phyloP scores from a whole-genome alignment of 2,797 vertebrate genomes.

The Fistularia commersonii region DNA sequence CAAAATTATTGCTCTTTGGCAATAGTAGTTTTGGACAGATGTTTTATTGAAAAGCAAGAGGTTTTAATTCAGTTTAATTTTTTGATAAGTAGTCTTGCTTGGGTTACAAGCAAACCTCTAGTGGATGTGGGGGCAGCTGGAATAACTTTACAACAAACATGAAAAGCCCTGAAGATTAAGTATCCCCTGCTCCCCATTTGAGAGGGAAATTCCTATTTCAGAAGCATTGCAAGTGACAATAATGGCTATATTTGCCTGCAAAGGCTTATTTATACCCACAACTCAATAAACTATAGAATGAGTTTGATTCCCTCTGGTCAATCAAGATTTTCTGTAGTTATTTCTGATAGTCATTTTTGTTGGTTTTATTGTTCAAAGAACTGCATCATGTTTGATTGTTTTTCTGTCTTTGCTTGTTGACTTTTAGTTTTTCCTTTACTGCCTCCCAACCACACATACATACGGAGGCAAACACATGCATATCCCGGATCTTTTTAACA shows the following conservation, averaged over 20 bases:
- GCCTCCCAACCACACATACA: no score
- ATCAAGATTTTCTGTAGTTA: conserved; percentile 10
- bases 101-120: conserved; percentile 56
- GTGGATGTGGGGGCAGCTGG: conserved; percentile 43
- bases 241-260: conserved; percentile 63
- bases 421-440: no score
- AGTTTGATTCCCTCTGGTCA: conserved; percentile 25
- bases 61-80: conserved; percentile 63
- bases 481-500: no score
- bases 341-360: conserved; percentile 5
- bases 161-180: conserved; percentile 39
- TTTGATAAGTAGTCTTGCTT: conserved; percentile 62
- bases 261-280: conserved; percentile 48
- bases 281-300: conserved; percentile 46
- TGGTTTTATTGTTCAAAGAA: no score
- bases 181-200: conserved; percentile 24
- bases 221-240: conserved; percentile 54
- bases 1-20: conserved; percentile 46
- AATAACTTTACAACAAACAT: conserved; percentile 48
- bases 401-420: no score
- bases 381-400: no score
- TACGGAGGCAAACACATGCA: no score
- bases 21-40: conserved; percentile 51
- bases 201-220: conserved; percentile 44
- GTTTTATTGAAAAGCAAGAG: conserved; percentile 64